phyloP scores from a whole-genome alignment of 53 echinoderm and acorn worm species.

The Apostichopus leukothele region DNA sequence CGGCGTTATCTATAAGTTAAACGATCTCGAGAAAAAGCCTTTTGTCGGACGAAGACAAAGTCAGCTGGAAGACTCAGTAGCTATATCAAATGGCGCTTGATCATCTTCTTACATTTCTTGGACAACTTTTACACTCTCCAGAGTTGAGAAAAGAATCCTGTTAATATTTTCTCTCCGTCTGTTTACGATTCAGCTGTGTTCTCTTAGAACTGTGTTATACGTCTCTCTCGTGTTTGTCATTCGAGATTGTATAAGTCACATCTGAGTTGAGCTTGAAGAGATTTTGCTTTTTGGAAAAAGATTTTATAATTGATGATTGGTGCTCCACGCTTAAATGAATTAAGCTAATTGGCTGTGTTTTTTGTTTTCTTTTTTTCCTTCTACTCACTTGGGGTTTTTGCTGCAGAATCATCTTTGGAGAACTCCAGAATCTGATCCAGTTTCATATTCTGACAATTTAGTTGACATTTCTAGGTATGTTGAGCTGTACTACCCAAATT shows the following conservation, averaged over 20 bases:
- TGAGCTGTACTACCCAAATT: too few relatives aligned
- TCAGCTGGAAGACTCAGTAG: neutral
- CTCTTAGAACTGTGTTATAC: neutral
- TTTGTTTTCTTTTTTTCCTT: neutral
- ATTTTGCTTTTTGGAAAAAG: neutral
- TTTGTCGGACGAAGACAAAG: too few relatives aligned
- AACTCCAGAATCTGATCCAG: neutral
- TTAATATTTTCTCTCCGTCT: neutral
- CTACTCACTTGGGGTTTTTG: neutral
- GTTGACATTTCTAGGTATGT: neutral
- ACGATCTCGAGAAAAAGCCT: too few relatives aligned
- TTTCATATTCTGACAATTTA: neutral
- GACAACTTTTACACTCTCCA: neutral
- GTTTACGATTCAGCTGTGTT: neutral
- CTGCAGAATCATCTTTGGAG: neutral
- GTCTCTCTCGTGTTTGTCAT: neutral
- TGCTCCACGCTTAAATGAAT: neutral
- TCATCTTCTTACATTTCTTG: neutral
- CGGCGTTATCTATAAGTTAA: neutral
- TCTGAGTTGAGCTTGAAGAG: neutral
- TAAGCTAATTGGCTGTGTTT: neutral
- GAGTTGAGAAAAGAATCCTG: neutral
- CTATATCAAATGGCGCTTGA: neutral
- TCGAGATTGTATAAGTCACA: neutral
- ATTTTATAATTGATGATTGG: neutral